Percentiles rank a stretch among this genome's conserved stretches.
phyloP scores from a whole-genome alignment of 2,113 vertebrate species.

The Lophura nycthemera region DNA sequence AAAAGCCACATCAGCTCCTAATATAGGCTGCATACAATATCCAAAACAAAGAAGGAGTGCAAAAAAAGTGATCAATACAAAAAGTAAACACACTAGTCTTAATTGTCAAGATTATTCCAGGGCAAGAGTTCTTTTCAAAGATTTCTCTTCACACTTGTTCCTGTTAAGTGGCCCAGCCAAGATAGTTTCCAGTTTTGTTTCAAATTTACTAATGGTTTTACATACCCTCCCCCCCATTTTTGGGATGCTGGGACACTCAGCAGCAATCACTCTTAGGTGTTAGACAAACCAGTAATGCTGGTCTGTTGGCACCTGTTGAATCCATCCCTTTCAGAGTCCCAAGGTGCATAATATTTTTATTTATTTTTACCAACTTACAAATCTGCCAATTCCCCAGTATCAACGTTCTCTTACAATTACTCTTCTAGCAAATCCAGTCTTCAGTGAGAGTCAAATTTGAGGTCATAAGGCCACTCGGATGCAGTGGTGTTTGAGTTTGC shows the following conservation, averaged over 20 bases:
- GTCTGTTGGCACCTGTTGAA: conserved; percentile 69
- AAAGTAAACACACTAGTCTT: conserved; percentile 84
- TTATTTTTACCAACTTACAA: conserved; percentile 54
- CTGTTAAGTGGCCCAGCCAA: conserved; percentile 75
- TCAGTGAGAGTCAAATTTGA: conserved; percentile 55
- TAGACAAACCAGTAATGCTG: conserved; percentile 69
- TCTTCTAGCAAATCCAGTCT: conserved; percentile 72
- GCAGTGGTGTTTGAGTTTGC: conserved; percentile 98
- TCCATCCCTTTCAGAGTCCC: conserved; percentile 64
- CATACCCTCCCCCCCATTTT: conserved; percentile 58
- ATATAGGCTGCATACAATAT: conserved; percentile 75
- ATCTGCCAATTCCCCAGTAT: conserved; percentile 76
- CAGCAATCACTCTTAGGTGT: conserved; percentile 66
- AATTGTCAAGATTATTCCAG: conserved; percentile 87
- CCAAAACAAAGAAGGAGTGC: conserved; percentile 79
- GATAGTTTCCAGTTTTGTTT: conserved; percentile 76
- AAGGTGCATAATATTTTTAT: conserved; percentile 64
- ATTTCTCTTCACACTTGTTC: conserved; percentile 73
- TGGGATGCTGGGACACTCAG: conserved; percentile 67
- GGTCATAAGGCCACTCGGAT: conserved; percentile 98
- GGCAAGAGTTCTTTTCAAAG: conserved; percentile 81
- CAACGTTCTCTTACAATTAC: conserved; percentile 66
- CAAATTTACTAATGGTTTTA: conserved; percentile 55
- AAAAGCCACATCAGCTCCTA: conserved; percentile 76
- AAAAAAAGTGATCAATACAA: conserved; percentile 82